Conservation (phyloP, 2,888 invertebrate genomes). For the Megastigmus dorsalis region DNA sequence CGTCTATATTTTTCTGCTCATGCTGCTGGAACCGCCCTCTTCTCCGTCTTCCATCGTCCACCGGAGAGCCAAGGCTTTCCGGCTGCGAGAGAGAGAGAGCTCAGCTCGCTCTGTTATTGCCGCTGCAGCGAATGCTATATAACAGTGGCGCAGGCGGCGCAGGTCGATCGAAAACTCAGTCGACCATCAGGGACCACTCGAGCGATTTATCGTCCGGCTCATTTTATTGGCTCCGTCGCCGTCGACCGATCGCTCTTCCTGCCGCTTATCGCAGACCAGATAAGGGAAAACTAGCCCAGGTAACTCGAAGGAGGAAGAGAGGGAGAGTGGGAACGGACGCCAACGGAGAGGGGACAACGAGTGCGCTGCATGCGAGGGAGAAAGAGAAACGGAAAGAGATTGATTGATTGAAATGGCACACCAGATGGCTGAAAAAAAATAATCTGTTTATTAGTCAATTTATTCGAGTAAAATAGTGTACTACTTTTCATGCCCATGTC, state of each 20-base stretch:
- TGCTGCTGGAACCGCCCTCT: neutral
- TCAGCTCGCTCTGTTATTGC: constrained; percentile 18
- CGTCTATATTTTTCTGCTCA: neutral
- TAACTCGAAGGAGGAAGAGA: constrained; percentile 7
- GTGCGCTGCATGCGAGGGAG: too few relatives aligned
- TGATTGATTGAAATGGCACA: constrained; percentile 31
- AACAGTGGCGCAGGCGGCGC: neutral
- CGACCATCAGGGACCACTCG: constrained; percentile 53
- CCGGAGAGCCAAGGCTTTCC: neutral
- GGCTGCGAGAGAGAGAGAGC: too few relatives aligned
- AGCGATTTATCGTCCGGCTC: constrained; percentile 67
- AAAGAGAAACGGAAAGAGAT: constrained; percentile 11
- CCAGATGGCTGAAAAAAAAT: too few relatives aligned
- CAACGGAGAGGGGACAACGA: too few relatives aligned
- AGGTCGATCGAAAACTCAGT: constrained; percentile 37
- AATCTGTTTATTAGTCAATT: too few relatives aligned
- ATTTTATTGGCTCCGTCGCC: constrained; percentile 65
- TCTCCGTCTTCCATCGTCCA: too few relatives aligned
- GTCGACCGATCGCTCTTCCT: constrained; percentile 40
- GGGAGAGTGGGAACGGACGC: neutral
- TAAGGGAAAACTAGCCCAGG: constrained; percentile 31
- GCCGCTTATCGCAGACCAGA: constrained; percentile 31
- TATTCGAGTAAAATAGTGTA: too few relatives aligned
- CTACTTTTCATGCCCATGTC: too few relatives aligned
- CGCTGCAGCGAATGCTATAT: too few relatives aligned